Evolutionary conservation across 2,888 invertebrate species (phyloP).

Genomic region (Chrysodeixis includens): DNA sequence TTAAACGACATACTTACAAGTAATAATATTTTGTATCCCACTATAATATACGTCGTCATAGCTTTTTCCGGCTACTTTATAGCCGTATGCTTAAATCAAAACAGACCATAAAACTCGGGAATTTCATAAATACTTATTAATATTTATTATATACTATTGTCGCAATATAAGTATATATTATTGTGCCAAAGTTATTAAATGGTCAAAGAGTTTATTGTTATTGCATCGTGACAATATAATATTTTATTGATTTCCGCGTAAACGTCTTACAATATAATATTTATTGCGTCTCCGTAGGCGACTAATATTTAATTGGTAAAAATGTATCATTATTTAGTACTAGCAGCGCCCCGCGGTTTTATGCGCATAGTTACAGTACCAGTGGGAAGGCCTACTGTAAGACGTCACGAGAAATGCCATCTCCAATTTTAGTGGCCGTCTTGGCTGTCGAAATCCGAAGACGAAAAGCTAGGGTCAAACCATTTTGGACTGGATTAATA

Average conservation of each 20-base stretch:
- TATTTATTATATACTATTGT: not conserved
- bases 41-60: too few relatives aligned
- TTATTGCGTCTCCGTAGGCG: conserved; percentile 10
- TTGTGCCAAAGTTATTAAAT: not conserved
- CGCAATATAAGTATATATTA: not conserved
- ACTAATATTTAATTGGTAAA: not conserved
- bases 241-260: conserved; percentile 35
- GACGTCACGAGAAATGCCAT: too few relatives aligned
- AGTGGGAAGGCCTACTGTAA: too few relatives aligned
- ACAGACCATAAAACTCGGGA: not conserved
- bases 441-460: too few relatives aligned
- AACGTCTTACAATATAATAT: conserved; percentile 20
- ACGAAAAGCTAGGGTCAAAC: too few relatives aligned
- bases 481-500: too few relatives aligned
- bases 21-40: too few relatives aligned
- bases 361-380: too few relatives aligned
- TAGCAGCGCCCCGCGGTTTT: too few relatives aligned
- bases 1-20: too few relatives aligned
- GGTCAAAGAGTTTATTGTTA: conserved; percentile 19
- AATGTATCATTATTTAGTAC: too few relatives aligned
- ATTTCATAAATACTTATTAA: not conserved
- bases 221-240: conserved; percentile 25
- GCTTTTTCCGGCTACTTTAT: not conserved
- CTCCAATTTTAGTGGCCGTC: too few relatives aligned
- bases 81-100: not conserved